These are phyloP conservation scores for Notodonta dromedarius DNA, from an alignment of 2,888 invertebrate species.

Conservation along the genomic window DNA sequence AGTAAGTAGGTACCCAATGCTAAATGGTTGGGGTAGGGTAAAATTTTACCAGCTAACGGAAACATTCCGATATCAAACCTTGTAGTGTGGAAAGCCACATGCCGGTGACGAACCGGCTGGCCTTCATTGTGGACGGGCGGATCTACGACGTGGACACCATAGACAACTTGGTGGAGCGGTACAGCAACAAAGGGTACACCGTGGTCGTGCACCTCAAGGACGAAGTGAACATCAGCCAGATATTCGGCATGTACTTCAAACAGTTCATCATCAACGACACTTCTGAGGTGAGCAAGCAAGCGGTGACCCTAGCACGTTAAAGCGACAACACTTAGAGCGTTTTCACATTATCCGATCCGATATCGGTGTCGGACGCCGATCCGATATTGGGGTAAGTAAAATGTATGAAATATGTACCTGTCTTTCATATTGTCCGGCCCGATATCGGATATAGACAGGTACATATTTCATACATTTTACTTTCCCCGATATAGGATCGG, in stretches of 20 bases:
- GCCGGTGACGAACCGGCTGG: conserved; percentile 65
- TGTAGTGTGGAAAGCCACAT: conserved; percentile 66
- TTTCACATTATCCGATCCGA: too few relatives aligned
- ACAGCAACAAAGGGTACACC: conserved; percentile 64
- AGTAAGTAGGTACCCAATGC: too few relatives aligned
- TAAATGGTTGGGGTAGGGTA: too few relatives aligned
- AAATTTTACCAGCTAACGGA: too few relatives aligned
- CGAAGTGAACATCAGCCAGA: conserved; percentile 50
- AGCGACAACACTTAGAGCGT: too few relatives aligned
- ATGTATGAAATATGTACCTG: too few relatives aligned
- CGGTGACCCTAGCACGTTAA: not conserved
- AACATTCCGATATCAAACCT: not conserved
- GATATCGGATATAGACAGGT: too few relatives aligned
- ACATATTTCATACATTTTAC: too few relatives aligned
- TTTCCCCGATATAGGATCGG: too few relatives aligned
- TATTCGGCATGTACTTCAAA: conserved; percentile 59
- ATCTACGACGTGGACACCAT: conserved; percentile 66
- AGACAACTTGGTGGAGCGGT: conserved; percentile 58
- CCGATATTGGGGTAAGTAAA: too few relatives aligned
- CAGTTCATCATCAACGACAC: conserved; percentile 61
- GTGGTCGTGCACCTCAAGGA: conserved; percentile 71
- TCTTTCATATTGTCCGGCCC: too few relatives aligned
- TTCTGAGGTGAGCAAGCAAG: conserved; percentile 49
- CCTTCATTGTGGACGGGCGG: conserved; percentile 60
- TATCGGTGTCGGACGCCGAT: too few relatives aligned